phyloP scores from a whole-genome alignment of 1,140 invertebrate genomes.

The Drosophila lowei region DNA sequence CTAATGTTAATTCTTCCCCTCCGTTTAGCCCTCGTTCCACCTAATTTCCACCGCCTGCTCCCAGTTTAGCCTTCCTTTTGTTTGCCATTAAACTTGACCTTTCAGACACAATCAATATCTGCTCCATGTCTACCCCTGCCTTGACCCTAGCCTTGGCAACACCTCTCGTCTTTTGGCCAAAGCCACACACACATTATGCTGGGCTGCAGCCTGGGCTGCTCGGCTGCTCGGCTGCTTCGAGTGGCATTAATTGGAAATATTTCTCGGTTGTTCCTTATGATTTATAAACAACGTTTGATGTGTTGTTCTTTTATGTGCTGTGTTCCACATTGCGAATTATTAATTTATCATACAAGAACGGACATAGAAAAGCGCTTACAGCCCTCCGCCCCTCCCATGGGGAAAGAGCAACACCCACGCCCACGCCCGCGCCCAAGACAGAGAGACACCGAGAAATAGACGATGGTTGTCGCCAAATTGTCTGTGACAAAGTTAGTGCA shows the following conservation, averaged over 20 bases:
- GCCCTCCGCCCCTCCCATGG: constrained; percentile 23
- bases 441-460: constrained; percentile 23
- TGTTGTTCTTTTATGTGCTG: constrained; percentile 66
- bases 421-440: constrained; percentile 38
- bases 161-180: background rate
- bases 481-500: constrained; percentile 72
- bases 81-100: no score
- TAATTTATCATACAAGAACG: constrained; percentile 50
- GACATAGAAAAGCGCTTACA: constrained; percentile 68
- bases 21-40: no score
- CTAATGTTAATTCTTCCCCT: no score
- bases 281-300: constrained; percentile 70
- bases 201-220: no score
- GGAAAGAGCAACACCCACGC: constrained; percentile 32
- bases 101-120: no score
- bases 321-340: constrained; percentile 62
- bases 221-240: no score
- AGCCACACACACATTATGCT: no score
- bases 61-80: no score
- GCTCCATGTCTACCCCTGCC: no score
- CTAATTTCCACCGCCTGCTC: no score
- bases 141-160: constrained; percentile 17
- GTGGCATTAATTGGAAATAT: constrained; percentile 26
- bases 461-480: constrained; percentile 65
- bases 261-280: constrained; percentile 50